Conservation (phyloP, 2,113 vertebrate genomes). For the Amazona guildingii region DNA sequence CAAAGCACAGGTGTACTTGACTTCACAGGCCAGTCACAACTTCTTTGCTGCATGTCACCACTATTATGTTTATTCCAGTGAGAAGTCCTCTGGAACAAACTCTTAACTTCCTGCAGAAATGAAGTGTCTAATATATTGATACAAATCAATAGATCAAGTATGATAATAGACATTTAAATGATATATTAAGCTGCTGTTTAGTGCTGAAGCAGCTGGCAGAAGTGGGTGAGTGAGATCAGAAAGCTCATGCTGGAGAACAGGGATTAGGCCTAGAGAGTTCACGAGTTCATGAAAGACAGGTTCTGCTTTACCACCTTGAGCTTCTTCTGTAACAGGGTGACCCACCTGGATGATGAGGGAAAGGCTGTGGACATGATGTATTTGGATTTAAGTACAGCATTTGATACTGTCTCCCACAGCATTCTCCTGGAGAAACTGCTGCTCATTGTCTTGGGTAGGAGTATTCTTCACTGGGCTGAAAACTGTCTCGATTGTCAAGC, state of each 20-base stretch:
- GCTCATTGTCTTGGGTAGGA: not conserved
- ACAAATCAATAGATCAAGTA: not conserved
- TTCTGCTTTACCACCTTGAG: not conserved
- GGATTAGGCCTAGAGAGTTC: not conserved
- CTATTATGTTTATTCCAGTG: not conserved
- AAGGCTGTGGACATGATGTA: not conserved
- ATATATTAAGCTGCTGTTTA: not conserved
- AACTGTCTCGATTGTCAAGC: not conserved
- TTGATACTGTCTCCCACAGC: not conserved
- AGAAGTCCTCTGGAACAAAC: not conserved
- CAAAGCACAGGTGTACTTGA: not conserved
- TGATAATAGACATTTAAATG: not conserved
- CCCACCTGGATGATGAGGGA: not conserved
- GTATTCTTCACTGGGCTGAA: not conserved
- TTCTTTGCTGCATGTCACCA: not conserved
- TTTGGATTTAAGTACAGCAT: not conserved
- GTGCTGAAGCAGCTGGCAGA: not conserved
- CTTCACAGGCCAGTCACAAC: not conserved
- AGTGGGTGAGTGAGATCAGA: not conserved
- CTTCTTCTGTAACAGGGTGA: not conserved
- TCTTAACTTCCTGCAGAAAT: not conserved
- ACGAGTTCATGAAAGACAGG: not conserved
- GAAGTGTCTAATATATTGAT: not conserved
- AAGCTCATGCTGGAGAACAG: not conserved
- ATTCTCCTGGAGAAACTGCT: not conserved